Evolutionary conservation across 2,113 vertebrate species (phyloP).

Genomic region (Euleptes europaea): DNA sequence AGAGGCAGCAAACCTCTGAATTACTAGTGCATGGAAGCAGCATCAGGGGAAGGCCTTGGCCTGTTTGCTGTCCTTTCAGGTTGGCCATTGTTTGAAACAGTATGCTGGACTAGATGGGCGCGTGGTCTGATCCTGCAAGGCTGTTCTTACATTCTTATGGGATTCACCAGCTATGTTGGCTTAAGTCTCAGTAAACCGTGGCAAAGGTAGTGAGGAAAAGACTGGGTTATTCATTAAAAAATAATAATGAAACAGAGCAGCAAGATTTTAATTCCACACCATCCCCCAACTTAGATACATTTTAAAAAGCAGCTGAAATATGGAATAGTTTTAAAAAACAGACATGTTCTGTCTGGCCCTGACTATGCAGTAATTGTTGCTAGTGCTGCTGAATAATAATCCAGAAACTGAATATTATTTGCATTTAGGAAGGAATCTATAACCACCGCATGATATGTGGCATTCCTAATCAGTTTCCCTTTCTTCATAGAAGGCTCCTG

Average conservation of each 20-base stretch:
- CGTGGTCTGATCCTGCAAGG: no score
- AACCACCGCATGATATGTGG: background rate
- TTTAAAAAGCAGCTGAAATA: conserved; percentile 34
- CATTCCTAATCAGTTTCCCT: background rate
- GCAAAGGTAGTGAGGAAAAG: no score
- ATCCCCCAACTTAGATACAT: background rate
- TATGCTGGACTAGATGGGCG: no score
- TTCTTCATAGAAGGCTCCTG: background rate
- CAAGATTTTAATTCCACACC: background rate
- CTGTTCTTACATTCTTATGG: no score
- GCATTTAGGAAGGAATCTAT: background rate
- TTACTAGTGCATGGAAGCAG: no score
- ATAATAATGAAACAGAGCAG: background rate
- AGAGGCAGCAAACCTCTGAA: no score
- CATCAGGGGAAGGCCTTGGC: no score
- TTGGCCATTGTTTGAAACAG: no score
- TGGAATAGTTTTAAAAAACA: conserved; percentile 8
- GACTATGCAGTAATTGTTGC: background rate
- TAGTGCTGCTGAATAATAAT: background rate
- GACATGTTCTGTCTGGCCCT: background rate
- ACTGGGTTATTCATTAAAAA: background rate
- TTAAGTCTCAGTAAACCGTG: no score
- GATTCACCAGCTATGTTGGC: no score
- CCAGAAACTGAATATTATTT: background rate
- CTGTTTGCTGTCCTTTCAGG: no score